Conservation (phyloP, 2,888 invertebrate genomes). For the Cylindroiulus punctatus region DNA sequence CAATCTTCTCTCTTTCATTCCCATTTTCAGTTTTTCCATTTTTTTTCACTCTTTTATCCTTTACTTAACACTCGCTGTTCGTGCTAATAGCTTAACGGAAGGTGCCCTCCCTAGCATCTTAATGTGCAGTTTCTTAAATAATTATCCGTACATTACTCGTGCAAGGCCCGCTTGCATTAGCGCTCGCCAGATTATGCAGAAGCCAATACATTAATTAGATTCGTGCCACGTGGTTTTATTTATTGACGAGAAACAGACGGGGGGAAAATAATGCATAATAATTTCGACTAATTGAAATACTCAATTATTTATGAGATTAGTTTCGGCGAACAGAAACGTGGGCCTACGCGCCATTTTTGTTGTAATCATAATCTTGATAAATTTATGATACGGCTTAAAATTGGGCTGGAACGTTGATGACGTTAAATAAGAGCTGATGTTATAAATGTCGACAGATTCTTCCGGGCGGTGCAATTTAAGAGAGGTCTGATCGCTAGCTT, state of each 20-base stretch:
- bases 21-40: no score
- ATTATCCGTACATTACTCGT: slow-evolving; percentile 15
- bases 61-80: slow-evolving; percentile 27
- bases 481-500: background rate
- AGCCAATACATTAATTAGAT: slow-evolving; percentile 29
- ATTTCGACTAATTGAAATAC: slow-evolving; percentile 42
- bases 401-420: background rate
- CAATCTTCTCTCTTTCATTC: background rate
- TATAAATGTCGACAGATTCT: background rate
- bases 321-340: background rate
- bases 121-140: slow-evolving; percentile 12
- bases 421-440: background rate
- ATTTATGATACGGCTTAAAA: slow-evolving; percentile 12
- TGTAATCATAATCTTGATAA: slow-evolving; percentile 1
- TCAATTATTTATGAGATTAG: slow-evolving; percentile 26
- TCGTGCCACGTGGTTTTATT: slow-evolving; percentile 21
- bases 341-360: background rate
- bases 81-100: slow-evolving; percentile 31
- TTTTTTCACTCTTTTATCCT: no score
- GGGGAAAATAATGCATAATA: slow-evolving; percentile 28
- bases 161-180: background rate
- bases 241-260: slow-evolving; percentile 17
- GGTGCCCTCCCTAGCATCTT: background rate
- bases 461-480: background rate
- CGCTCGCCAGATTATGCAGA: background rate